These are phyloP conservation scores for Helicoverpa assulta DNA, from an alignment of 2,888 invertebrate species.

Conservation along the genomic window DNA sequence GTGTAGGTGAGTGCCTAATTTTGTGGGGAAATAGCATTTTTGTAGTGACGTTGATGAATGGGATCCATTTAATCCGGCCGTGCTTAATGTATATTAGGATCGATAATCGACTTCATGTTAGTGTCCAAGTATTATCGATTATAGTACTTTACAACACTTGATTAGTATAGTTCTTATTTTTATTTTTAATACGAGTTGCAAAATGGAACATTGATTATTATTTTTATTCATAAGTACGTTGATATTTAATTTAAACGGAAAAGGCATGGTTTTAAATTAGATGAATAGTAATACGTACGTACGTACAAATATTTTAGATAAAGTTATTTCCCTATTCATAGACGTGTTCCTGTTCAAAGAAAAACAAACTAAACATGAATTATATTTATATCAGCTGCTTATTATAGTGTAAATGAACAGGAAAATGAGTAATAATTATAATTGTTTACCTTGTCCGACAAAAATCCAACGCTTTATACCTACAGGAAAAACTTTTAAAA, in stretches of 20 bases:
- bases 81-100: slow-evolving; percentile 48
- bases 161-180: neutral
- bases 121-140: slow-evolving; percentile 29
- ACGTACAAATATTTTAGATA: neutral
- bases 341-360: slow-evolving; percentile 17
- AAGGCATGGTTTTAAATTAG: too few species aligned
- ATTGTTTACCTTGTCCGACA: slow-evolving; percentile 46
- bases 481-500: slow-evolving; percentile 40
- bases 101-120: slow-evolving; percentile 26
- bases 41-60: slow-evolving; percentile 76
- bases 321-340: slow-evolving; percentile 26
- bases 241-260: too few species aligned
- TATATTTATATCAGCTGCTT: slow-evolving; percentile 29
- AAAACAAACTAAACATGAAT: slow-evolving; percentile 21
- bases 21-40: slow-evolving; percentile 79
- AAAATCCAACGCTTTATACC: slow-evolving; percentile 37
- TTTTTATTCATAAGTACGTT: neutral
- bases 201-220: neutral
- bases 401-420: slow-evolving; percentile 37
- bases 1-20: slow-evolving; percentile 74
- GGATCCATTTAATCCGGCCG: slow-evolving; percentile 62
- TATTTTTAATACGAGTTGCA: neutral
- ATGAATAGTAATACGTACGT: neutral
- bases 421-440: slow-evolving; percentile 42
- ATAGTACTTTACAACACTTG: slow-evolving; percentile 2